These are phyloP conservation scores for Pseudopodoces humilis DNA, from an alignment of 2,113 vertebrate species.

Conservation along the genomic window DNA sequence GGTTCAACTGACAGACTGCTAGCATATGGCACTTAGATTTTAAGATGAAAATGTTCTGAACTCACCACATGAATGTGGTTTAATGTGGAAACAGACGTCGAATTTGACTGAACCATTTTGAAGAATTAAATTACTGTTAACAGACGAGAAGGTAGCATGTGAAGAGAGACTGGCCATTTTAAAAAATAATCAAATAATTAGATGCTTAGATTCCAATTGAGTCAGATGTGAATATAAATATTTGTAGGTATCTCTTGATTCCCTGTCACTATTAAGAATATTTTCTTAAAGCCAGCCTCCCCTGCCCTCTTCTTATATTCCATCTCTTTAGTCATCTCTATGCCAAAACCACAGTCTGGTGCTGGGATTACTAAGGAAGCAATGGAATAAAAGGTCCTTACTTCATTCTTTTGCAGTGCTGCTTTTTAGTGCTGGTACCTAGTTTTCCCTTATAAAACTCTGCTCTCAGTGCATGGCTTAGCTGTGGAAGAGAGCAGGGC, in stretches of 20 bases:
- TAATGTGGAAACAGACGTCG: not conserved
- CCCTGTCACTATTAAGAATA: not conserved
- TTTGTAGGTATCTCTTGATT: not conserved
- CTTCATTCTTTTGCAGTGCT: not conserved
- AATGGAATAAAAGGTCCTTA: not conserved
- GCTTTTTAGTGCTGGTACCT: not conserved
- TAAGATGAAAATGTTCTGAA: not conserved
- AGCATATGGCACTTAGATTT: not conserved
- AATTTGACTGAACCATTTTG: not conserved
- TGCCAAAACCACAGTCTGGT: not conserved
- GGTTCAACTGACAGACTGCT: not conserved
- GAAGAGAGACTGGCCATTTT: not conserved
- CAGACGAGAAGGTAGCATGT: not conserved
- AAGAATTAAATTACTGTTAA: not conserved
- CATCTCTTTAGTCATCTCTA: not conserved
- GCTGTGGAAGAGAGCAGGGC: not conserved
- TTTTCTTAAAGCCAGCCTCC: not conserved
- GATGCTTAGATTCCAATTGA: not conserved
- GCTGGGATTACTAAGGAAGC: not conserved
- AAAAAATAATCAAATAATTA: not conserved
- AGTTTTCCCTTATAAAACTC: not conserved
- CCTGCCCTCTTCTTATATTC: not conserved
- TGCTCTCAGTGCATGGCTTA: not conserved
- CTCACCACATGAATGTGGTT: not conserved
- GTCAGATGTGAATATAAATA: not conserved